Evolutionary conservation across 2,888 invertebrate species (phyloP).

Genomic region (Trachelus troglodyta): DNA sequence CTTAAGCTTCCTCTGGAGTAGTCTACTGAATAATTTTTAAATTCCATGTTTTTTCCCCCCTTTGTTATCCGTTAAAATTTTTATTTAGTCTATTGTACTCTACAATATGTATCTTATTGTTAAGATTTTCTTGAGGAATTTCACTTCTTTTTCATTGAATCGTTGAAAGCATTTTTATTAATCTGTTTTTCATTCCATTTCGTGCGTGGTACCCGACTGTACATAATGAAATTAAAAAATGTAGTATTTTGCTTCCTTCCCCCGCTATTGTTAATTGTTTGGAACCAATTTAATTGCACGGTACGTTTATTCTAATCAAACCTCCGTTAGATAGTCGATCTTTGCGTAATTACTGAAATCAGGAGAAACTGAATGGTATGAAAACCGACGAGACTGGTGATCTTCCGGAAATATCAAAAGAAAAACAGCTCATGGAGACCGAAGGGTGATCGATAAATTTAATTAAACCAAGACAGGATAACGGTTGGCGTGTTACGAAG

Average conservation of each 20-base stretch:
- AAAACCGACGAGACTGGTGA: neutral
- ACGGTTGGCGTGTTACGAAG: constrained; percentile 7
- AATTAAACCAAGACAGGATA: constrained; percentile 7
- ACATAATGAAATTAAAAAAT: too few relatives aligned
- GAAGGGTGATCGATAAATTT: constrained; percentile 10
- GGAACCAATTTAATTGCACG: neutral
- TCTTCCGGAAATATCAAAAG: neutral
- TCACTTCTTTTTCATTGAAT: neutral
- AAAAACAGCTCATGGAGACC: neutral
- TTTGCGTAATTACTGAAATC: neutral
- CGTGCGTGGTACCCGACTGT: neutral
- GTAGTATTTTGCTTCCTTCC: neutral
- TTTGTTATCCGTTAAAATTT: neutral
- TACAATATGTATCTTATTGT: neutral
- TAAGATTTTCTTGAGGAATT: neutral
- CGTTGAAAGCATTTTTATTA: neutral
- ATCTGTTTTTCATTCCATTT: neutral
- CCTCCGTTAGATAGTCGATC: neutral
- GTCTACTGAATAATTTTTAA: neutral
- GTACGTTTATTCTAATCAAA: neutral
- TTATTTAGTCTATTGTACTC: neutral
- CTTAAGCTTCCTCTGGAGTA: neutral
- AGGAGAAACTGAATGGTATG: neutral
- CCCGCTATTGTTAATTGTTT: neutral
- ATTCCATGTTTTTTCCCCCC: neutral